Conservation (phyloP, 2,797 vertebrate species). For the Pseudocheirus occidentalis region DNA sequence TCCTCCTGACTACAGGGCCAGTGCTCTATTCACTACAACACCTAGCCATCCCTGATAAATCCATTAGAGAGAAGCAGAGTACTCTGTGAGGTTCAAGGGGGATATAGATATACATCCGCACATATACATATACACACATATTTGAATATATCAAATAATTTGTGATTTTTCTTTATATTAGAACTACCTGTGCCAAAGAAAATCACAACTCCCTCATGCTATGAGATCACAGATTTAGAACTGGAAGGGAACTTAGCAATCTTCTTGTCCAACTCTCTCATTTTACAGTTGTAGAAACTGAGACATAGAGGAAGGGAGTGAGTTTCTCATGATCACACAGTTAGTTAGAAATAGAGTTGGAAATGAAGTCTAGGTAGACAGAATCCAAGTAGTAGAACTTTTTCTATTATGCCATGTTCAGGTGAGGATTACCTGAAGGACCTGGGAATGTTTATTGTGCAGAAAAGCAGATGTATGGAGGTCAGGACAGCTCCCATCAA, state of each 20-base stretch:
- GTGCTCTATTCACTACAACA: too few species aligned
- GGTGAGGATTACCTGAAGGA: neutral
- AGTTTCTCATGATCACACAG: neutral
- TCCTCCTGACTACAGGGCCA: too few species aligned
- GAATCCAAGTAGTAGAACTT: neutral
- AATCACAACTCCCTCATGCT: neutral
- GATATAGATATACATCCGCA: neutral
- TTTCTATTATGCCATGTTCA: neutral
- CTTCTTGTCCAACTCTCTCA: neutral
- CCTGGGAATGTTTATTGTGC: neutral
- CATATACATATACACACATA: neutral
- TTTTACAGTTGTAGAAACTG: neutral
- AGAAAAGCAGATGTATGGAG: neutral
- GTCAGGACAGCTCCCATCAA: neutral
- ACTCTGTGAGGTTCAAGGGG: neutral
- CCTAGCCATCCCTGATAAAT: neutral
- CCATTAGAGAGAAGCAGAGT: neutral
- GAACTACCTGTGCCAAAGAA: neutral
- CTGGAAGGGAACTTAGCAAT: neutral
- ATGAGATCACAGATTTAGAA: neutral
- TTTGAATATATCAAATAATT: neutral
- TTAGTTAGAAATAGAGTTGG: neutral
- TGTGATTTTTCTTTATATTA: neutral
- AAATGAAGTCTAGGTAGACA: neutral
- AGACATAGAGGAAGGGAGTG: neutral